A percentile compares a stretch with the other conserved stretches of the same genome.
Evolutionary conservation across 2,113 vertebrate genomes (phyloP).

Genomic region (Pristiophorus japonicus): DNA sequence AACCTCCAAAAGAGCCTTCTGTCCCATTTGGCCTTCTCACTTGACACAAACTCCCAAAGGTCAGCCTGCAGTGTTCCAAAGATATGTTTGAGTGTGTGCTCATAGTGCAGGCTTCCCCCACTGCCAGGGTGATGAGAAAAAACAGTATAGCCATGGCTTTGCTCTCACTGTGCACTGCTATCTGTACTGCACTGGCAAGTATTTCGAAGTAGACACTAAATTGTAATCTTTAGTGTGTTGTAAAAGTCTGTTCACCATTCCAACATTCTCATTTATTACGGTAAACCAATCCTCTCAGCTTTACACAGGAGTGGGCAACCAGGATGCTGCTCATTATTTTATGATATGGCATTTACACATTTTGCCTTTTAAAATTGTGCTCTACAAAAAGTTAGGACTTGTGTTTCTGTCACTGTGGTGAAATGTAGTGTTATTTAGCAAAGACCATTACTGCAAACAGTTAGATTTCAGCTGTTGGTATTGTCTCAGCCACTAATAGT

Average conservation of each 20-base stretch:
- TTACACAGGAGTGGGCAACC: neutral
- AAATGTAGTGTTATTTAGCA: constrained; percentile 48
- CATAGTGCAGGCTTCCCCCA: neutral
- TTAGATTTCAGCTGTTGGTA: constrained; percentile 43
- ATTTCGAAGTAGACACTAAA: neutral
- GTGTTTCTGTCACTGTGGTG: constrained; percentile 12
- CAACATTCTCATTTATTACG: neutral
- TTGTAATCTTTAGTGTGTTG: neutral
- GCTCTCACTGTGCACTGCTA: neutral
- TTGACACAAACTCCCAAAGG: neutral
- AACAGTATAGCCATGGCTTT: neutral
- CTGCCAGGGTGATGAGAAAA: neutral
- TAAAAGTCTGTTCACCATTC: neutral
- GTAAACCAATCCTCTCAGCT: neutral
- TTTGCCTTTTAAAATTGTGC: constrained; percentile 28
- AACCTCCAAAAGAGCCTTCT: neutral
- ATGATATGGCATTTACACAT: constrained; percentile 37
- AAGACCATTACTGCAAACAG: constrained; percentile 47
- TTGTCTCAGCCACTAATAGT: constrained; percentile 50
- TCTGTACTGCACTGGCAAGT: neutral
- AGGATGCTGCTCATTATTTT: constrained; percentile 4
- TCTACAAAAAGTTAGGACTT: neutral
- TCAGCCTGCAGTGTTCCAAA: too few relatives aligned
- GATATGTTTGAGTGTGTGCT: neutral
- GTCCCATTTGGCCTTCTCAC: neutral